These are phyloP conservation scores for Ichneumoninae sp. DNA, from an alignment of 2,888 invertebrate genomes.

Conservation along the genomic window DNA sequence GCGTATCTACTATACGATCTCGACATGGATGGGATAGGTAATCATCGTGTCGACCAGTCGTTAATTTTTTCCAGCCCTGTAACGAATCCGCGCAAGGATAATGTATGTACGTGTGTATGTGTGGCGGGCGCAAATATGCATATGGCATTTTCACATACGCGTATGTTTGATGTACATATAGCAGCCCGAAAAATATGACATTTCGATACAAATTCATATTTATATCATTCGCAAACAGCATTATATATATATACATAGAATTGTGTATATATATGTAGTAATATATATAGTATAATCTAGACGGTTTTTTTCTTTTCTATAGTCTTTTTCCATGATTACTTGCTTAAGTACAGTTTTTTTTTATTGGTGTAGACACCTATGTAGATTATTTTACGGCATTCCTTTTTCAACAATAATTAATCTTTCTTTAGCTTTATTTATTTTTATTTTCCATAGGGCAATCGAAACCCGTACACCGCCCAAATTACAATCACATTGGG, in stretches of 20 bases:
- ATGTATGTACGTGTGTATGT: conserved; percentile 32
- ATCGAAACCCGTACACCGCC: conserved; percentile 40
- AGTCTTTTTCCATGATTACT: conserved; percentile 64
- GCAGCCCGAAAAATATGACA: conserved; percentile 80
- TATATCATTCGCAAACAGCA: conserved; percentile 78
- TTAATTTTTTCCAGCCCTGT: conserved; percentile 27
- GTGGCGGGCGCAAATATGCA: conserved; percentile 51
- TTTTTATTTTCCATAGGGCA: conserved; percentile 38
- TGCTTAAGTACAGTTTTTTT: conserved; percentile 79
- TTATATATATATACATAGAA: conserved; percentile 76
- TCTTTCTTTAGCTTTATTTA: conserved; percentile 55
- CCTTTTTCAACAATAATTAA: conserved; percentile 57
- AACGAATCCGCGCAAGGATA: conserved; percentile 38
- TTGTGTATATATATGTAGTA: conserved; percentile 66
- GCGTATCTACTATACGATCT: conserved; percentile 65
- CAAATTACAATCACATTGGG: conserved; percentile 61
- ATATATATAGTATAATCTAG: conserved; percentile 73
- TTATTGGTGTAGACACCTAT: conserved; percentile 73
- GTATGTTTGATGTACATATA: conserved; percentile 72
- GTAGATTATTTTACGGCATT: conserved; percentile 69
- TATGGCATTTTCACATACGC: conserved; percentile 64
- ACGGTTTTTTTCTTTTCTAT: conserved; percentile 66
- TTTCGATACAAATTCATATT: conserved; percentile 73
- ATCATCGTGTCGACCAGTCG: conserved; percentile 41
- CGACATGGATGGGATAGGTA: conserved; percentile 44